These are phyloP conservation scores for Papilio dardanus DNA, from an alignment of 1,140 invertebrate species.

Conservation along the genomic window DNA sequence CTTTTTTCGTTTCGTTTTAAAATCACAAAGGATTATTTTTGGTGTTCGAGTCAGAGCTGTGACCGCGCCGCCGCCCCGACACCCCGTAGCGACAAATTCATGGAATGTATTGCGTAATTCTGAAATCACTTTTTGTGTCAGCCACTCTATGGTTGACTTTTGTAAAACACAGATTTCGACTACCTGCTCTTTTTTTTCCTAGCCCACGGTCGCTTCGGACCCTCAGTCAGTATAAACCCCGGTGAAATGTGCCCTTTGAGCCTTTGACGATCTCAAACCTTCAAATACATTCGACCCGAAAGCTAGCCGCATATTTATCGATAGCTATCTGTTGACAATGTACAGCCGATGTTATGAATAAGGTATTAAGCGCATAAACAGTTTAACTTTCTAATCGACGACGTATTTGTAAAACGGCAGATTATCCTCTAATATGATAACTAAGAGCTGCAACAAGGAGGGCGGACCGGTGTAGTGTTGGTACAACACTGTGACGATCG, in stretches of 20 bases:
- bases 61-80: constrained; percentile 6
- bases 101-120: constrained; percentile 49
- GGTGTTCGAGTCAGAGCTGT: constrained; percentile 8
- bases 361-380: not conserved
- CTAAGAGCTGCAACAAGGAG: not conserved
- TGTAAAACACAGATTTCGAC: constrained; percentile 43
- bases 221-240: constrained; percentile 4
- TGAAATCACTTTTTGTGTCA: constrained; percentile 43
- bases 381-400: not conserved
- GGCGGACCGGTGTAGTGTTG: not conserved
- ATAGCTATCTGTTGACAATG: not conserved
- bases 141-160: constrained; percentile 43
- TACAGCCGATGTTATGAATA: not conserved
- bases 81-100: constrained; percentile 38
- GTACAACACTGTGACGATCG: constrained; percentile 43
- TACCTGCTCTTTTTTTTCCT: constrained; percentile 48
- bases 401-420: not conserved
- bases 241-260: constrained; percentile 12
- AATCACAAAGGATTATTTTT: constrained; percentile 10
- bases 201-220: not conserved
- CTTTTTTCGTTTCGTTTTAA: constrained; percentile 3
- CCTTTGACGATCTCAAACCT: not conserved
- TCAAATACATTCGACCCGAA: constrained; percentile 1
- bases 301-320: constrained; percentile 9
- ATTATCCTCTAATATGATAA: not conserved